Evolutionary conservation across 2,797 vertebrate species (phyloP), one percentile per base, ranked within the genome.

Genomic region (Pantherophis alleghaniensis): DNA sequence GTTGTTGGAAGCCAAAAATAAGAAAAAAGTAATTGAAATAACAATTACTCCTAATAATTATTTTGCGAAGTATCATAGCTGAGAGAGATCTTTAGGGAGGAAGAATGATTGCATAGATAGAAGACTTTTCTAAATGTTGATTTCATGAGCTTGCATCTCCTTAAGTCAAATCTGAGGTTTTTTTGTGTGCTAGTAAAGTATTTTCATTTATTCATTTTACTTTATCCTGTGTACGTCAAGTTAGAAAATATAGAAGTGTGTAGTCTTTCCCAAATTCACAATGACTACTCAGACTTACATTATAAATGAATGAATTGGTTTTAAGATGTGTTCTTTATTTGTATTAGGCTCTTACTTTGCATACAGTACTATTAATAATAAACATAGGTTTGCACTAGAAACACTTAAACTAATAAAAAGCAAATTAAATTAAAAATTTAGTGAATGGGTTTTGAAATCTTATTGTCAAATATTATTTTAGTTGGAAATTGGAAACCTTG

Each of bases 401-500:
- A 63, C 16, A 28, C 47, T 53, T 56, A 37, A 22, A 22, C n/a
- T 47, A 28, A 92, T 59, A 18, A 20, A 91, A 79, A 94, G 55
- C 42, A 69, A 83, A 0, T 69, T 42, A 69, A 83, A 0, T 69
- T 13, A 86, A n/a, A 95, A 88, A 47, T 87, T 90, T 89, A 14
- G 5, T 93, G 37, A 18, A 18, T 86, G 16, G 24, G 28, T 4
- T 47, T 91, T 47, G 74, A 87, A 90, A 53, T 56, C 56, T 95
- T 3, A 95, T 90, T 93, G 18, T 93, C 91, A 42, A 47, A 94
- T 96, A 0, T 95, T 95, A 28, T 47, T n/a, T 89, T 95, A 99
- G 99, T 92, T 99, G 94, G 99, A 99, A 98, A 99, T 99, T 92
- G 97, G 98, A 74, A 98, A 95, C 96, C 97, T 99, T 94, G 99